A percentile compares a stretch with the other conserved stretches of the same genome.
phyloP scores from a whole-genome alignment of 2,797 vertebrate genomes.

The Tokudaia muenninki region DNA sequence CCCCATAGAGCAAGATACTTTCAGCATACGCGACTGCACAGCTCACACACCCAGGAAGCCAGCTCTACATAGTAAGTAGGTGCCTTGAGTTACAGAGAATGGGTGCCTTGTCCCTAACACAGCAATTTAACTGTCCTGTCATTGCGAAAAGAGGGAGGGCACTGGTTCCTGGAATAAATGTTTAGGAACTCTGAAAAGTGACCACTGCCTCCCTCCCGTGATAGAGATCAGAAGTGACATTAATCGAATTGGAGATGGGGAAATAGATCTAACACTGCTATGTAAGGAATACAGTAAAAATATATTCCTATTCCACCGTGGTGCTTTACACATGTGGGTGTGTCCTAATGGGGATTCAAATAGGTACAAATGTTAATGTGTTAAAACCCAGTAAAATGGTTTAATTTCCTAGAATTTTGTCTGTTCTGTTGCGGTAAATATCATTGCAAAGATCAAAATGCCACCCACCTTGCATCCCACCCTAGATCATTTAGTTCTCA shows the following conservation, averaged over 20 bases:
- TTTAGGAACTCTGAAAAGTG: background rate
- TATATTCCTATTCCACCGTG: background rate
- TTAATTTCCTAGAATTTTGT: background rate
- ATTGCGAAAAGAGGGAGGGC: background rate
- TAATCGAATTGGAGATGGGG: background rate
- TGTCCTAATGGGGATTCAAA: background rate
- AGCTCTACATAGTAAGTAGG: background rate
- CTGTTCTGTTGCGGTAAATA: too few species aligned
- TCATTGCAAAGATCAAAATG: too few species aligned
- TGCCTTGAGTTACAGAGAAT: background rate
- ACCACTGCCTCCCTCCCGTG: background rate
- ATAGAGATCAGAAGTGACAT: background rate
- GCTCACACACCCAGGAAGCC: background rate
- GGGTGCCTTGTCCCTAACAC: background rate
- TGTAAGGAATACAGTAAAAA: background rate
- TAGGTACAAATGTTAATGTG: background rate
- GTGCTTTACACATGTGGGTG: background rate
- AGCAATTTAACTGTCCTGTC: background rate
- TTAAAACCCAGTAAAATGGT: background rate
- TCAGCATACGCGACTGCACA: background rate
- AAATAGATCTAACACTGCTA: background rate
- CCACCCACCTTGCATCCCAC: too few species aligned
- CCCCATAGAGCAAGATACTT: background rate
- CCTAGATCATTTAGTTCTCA: too few species aligned
- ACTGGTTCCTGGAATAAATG: background rate